phyloP scores from a whole-genome alignment of 1,140 invertebrate species.

The Polyergus mexicanus region DNA sequence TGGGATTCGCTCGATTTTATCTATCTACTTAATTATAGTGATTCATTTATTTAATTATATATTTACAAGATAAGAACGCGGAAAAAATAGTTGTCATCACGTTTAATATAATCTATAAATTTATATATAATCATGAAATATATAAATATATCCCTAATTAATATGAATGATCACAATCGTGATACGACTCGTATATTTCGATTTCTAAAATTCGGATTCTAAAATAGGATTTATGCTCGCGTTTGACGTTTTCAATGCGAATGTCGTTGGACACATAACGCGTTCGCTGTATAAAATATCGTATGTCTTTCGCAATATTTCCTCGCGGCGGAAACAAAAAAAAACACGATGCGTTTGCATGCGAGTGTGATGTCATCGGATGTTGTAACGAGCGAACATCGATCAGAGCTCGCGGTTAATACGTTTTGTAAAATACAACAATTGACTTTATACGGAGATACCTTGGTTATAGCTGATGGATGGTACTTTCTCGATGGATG shows the following conservation, averaged over 20 bases:
- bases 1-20: background rate
- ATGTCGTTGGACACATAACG: background rate
- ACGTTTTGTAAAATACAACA: constrained; percentile 55
- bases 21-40: background rate
- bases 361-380: constrained; percentile 46
- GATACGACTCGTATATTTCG: background rate
- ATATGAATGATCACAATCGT: background rate
- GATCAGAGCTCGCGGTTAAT: constrained; percentile 34
- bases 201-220: constrained; percentile 38
- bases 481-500: constrained; percentile 27
- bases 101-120: background rate
- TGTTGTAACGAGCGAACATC: constrained; percentile 39
- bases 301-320: constrained; percentile 61
- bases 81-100: background rate
- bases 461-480: constrained; percentile 45
- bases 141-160: background rate
- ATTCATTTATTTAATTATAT: background rate
- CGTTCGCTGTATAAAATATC: constrained; percentile 60
- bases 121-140: background rate
- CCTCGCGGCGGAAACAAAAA: constrained; percentile 9
- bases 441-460: constrained; percentile 39
- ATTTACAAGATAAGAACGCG: background rate
- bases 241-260: constrained; percentile 41
- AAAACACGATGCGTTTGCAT: constrained; percentile 28
- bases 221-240: constrained; percentile 30